These are phyloP conservation scores for Lamellibrachia columna DNA, from an alignment of 2,888 invertebrate genomes.

Conservation along the genomic window DNA sequence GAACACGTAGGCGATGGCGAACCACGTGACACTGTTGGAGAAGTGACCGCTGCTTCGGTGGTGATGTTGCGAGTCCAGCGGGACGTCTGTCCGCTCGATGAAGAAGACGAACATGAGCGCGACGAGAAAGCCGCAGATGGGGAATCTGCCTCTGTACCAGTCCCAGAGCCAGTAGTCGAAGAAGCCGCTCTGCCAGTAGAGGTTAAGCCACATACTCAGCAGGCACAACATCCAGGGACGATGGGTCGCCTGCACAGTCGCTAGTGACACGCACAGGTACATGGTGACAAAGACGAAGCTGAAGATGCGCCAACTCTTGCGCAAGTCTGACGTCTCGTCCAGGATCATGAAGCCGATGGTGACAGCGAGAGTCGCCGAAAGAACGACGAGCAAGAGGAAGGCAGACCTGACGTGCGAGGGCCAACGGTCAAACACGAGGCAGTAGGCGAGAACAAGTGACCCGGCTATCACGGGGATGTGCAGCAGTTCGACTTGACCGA, in stretches of 20 bases:
- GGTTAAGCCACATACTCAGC: constrained; percentile 19
- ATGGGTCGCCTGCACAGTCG: constrained; percentile 27
- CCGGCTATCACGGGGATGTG: constrained; percentile 39
- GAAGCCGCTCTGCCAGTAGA: constrained; percentile 36
- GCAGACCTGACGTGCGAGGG: constrained; percentile 29
- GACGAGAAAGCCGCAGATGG: constrained; percentile 35
- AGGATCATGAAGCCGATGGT: constrained; percentile 31
- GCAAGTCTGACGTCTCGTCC: background rate
- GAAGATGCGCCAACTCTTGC: background rate
- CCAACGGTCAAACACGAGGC: constrained; percentile 35
- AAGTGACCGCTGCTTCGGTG: background rate
- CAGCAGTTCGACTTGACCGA: constrained; percentile 34
- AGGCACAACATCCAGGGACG: constrained; percentile 33
- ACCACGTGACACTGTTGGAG: constrained; percentile 30
- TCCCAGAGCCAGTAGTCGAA: constrained; percentile 38
- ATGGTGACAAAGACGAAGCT: background rate
- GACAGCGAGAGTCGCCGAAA: constrained; percentile 31
- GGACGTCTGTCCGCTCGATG: constrained; percentile 26
- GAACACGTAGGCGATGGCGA: constrained; percentile 32
- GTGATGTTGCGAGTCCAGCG: background rate
- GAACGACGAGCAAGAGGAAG: constrained; percentile 27
- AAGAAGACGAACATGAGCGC: constrained; percentile 35
- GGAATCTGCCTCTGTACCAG: constrained; percentile 33
- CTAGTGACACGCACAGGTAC: constrained; percentile 20
- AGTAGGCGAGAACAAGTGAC: constrained; percentile 36